Base-by-base conservation (phyloP, 2,113 vertebrate species). In the Antechinus stuartii region DNA sequence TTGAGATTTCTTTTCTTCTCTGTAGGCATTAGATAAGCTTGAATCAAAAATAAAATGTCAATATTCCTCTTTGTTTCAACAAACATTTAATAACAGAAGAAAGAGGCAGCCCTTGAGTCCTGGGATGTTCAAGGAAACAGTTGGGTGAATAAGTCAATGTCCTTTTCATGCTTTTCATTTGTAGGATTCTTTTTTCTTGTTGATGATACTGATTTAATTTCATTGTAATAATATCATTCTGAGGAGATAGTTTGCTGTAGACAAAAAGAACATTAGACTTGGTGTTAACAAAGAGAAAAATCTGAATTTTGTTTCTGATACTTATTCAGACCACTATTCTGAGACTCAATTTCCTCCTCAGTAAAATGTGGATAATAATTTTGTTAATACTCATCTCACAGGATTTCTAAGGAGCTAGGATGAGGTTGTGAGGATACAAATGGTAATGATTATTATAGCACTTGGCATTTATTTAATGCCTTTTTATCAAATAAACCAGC, bases 1-100 rank as follows among this genome's bases (percentile, higher is more conserved):
- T 97, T 95, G 94, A 93, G 42, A 56, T 95, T 97, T 97, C 91
- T 93, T 97, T 96, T 76, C 54, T 91, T 84, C 93, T 53, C 54
- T 61, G 91, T 93, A 94, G 96, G n/a, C 0, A 0, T 1, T 97
- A 91, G 95, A 91, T 96, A 98, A 96, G 96, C 92, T 54, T 95
- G 91, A 95, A 97, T 55, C n/a, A 93, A 95, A 10, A 96, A 95
- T 94, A 96, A 93, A 96, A 76, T 96, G 97, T 97, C 97, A 98
- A 61, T 97, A 92, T 96, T 98, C 93, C 95, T 96, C 98, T 97
- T 97, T 97, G 90, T 97, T 97, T 96, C 24, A 97, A 90, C 93
- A 98, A 97, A 98, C 94, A 91, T 93, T 97, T 0, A 1, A 94
- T 91, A 96, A 96, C 89, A 55, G 61, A 55, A 95, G 25, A 91